Conservation (phyloP, 1,140 invertebrate species). For the Ephestia elutella region DNA sequence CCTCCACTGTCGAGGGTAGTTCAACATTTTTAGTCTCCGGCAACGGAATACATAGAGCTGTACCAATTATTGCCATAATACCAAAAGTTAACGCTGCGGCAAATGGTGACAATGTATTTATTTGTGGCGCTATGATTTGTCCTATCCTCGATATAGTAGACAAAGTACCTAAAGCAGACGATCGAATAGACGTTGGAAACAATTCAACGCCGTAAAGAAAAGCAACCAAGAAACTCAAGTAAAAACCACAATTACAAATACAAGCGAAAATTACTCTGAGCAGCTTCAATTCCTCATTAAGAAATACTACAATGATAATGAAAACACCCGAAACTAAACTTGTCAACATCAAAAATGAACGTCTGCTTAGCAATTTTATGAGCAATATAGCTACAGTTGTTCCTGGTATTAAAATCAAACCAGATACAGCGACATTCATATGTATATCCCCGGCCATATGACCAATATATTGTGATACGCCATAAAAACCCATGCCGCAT, state of each 20-base stretch:
- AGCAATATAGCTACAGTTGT: slow-evolving; percentile 78
- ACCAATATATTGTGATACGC: slow-evolving; percentile 82
- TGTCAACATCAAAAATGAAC: slow-evolving; percentile 76
- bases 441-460: slow-evolving; percentile 81
- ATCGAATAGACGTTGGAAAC: slow-evolving; percentile 76
- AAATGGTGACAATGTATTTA: slow-evolving; percentile 45
- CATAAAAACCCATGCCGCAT: slow-evolving; percentile 83
- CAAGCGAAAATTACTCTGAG: slow-evolving; percentile 63
- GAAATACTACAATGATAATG: slow-evolving; percentile 73
- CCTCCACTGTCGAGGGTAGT: slow-evolving; percentile 45
- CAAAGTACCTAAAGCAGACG: slow-evolving; percentile 72
- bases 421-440: slow-evolving; percentile 81
- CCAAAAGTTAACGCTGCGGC: slow-evolving; percentile 81
- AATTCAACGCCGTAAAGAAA: slow-evolving; percentile 76
- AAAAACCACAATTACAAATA: slow-evolving; percentile 75
- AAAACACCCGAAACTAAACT: slow-evolving; percentile 76
- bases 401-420: slow-evolving; percentile 76
- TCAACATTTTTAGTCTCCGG: slow-evolving; percentile 62
- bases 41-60: slow-evolving; percentile 75
- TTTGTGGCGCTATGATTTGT: slow-evolving; percentile 68
- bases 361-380: slow-evolving; percentile 77
- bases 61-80: slow-evolving; percentile 75
- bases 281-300: slow-evolving; percentile 23
- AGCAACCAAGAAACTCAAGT: slow-evolving; percentile 71
- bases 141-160: slow-evolving; percentile 74